These are phyloP conservation scores for Aelia acuminata DNA, from an alignment of 2,888 invertebrate species.

Conservation along the genomic window DNA sequence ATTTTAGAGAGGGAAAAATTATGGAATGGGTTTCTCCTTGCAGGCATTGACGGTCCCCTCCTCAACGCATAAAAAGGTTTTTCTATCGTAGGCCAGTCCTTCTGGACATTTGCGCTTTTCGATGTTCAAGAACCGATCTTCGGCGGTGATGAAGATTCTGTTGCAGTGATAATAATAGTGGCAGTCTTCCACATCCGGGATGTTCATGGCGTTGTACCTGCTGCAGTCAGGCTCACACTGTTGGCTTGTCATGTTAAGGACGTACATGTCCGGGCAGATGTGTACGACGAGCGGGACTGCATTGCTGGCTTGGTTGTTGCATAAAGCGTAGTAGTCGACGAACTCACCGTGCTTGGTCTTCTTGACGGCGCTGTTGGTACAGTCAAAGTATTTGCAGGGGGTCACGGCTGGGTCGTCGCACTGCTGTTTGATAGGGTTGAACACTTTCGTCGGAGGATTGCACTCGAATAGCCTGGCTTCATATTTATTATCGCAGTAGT, in stretches of 20 bases:
- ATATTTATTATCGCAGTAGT: conserved; percentile 55
- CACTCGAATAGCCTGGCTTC: conserved; percentile 56
- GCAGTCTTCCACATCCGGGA: conserved; percentile 59
- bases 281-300: conserved; percentile 50
- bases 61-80: background rate
- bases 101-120: background rate
- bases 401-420: conserved; percentile 5
- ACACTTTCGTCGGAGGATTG: background rate
- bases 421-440: background rate
- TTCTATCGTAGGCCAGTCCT: background rate
- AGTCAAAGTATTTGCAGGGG: background rate
- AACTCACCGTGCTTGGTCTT: background rate
- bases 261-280: conserved; percentile 57
- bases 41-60: background rate
- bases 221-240: conserved; percentile 61
- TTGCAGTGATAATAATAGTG: conserved; percentile 60
- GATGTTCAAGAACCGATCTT: background rate
- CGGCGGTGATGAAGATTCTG: background rate
- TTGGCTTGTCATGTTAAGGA: conserved; percentile 61
- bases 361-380: background rate
- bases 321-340: conserved; percentile 11
- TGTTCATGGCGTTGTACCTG: conserved; percentile 40
- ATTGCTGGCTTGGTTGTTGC: background rate
- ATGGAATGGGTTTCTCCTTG: background rate
- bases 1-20: background rate